These are phyloP conservation scores for Poecilobothrus nobilitatus DNA, from an alignment of 2,888 invertebrate species.

Conservation along the genomic window DNA sequence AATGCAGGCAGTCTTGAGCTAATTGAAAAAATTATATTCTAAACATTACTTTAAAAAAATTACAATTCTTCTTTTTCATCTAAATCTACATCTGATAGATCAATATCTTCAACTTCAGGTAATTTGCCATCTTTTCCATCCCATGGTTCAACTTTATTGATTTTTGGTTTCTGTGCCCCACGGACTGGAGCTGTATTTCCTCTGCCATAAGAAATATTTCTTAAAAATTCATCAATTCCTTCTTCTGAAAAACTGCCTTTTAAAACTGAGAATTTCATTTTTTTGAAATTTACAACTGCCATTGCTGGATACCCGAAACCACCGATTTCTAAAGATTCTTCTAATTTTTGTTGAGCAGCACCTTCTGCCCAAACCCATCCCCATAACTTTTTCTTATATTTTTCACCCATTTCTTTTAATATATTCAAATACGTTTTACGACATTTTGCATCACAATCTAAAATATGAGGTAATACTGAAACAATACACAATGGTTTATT, in stretches of 20 bases:
- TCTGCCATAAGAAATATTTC: constrained; percentile 85
- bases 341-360: constrained; percentile 71
- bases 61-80: constrained; percentile 73
- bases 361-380: constrained; percentile 98
- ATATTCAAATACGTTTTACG: constrained; percentile 75
- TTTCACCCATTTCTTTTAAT: constrained; percentile 69
- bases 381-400: constrained; percentile 92
- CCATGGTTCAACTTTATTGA: constrained; percentile 67
- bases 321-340: constrained; percentile 86
- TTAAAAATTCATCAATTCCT: constrained; percentile 92
- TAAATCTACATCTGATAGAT: constrained; percentile 80
- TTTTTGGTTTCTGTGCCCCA: constrained; percentile 69
- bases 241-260: constrained; percentile 88
- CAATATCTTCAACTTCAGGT: constrained; percentile 80
- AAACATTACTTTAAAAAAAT: constrained; percentile 27
- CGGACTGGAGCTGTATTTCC: constrained; percentile 83
- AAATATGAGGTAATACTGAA: constrained; percentile 85
- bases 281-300: constrained; percentile 92
- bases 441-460: constrained; percentile 91
- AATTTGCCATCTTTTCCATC: constrained; percentile 90
- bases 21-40: background rate
- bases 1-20: constrained; percentile 7
- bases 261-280: constrained; percentile 90
- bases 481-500: constrained; percentile 86
- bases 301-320: constrained; percentile 98